Evolutionary conservation across 2,888 invertebrate genomes (phyloP), one percentile per base, ranked within the genome.

Genomic region (Acleris laterana): DNA sequence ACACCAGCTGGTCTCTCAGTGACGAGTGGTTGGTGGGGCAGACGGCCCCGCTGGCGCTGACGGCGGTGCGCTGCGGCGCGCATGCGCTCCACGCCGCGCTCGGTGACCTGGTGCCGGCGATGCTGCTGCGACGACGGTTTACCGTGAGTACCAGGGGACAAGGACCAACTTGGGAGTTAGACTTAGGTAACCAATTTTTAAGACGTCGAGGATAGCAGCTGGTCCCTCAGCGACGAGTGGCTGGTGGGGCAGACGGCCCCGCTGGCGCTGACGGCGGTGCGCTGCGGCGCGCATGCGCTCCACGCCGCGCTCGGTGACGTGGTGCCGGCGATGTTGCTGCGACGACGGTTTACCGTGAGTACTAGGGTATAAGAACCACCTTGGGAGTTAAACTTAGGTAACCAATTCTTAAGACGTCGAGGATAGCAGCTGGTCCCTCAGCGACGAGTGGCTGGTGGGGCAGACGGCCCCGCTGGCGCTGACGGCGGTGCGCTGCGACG

Each of bases 21-120:
- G 90, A 92, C 69, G 91, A 89, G 73, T 89, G 88, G 85, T 72
- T 89, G 59, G 77, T 88, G 56, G 82, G 82, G 0, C 88, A 81
- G 69, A 78, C 82, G 7, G 81, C 87, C 0, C 91, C 90, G 0
- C 76, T 89, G 11, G 82, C 83, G 67, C 67, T 88, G 62, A 69
- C 88, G n/a, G 79, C 83, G 2, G 67, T 76, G 1, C 77, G 84
- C 16, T 71, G 77, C 17, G 84, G 85, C 0, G 79, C 75, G 0
- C 76, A 74, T 7, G 74, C 78, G 0, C 68, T 84, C 42, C 89
- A 90, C 38, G 72, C 85, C 0, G 77, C 84, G 0, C 78, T 87
- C 1, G 90, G 83, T 0, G 88, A 89, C 49, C 51, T 89, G n/a
- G 78, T 88, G 7, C 72, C 81, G 2, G 89, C 90, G 0, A 57